phyloP scores from a whole-genome alignment of 2,888 invertebrate genomes.

The Crematogaster levior region DNA sequence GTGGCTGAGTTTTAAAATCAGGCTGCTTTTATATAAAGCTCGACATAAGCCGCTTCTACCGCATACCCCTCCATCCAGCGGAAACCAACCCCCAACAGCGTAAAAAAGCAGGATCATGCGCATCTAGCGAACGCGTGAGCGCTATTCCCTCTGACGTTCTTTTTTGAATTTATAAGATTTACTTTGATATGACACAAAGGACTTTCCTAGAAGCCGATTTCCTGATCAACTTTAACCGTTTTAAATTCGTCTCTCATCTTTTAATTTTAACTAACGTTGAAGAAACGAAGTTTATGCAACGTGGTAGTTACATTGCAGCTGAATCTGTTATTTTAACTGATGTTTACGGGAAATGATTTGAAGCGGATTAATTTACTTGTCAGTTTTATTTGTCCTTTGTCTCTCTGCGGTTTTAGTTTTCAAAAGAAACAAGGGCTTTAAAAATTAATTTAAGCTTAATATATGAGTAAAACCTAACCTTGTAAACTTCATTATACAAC shows the following conservation, averaged over 20 bases:
- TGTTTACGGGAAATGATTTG: background rate
- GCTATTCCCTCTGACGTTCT: background rate
- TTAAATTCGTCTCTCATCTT: background rate
- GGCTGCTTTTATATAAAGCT: constrained; percentile 74
- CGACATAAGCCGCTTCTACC: constrained; percentile 57
- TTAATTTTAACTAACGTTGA: background rate
- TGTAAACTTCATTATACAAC: background rate
- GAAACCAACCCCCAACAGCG: constrained; percentile 50
- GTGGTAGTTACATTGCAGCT: background rate
- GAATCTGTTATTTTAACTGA: background rate
- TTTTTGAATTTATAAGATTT: constrained; percentile 1
- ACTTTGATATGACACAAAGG: background rate
- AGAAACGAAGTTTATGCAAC: background rate
- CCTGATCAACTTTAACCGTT: background rate
- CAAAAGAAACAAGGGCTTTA: background rate
- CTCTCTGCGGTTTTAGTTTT: background rate
- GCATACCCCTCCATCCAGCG: constrained; percentile 46
- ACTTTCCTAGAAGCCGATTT: background rate
- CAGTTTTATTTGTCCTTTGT: background rate
- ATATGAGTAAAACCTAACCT: background rate
- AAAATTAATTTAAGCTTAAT: background rate
- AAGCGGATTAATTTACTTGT: background rate
- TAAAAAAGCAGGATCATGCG: constrained; percentile 74
- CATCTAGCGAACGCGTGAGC: constrained; percentile 29
- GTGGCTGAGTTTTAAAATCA: constrained; percentile 69